Evolutionary conservation across 2,113 vertebrate genomes (phyloP).

Genomic region (Microtus ochrogaster): DNA sequence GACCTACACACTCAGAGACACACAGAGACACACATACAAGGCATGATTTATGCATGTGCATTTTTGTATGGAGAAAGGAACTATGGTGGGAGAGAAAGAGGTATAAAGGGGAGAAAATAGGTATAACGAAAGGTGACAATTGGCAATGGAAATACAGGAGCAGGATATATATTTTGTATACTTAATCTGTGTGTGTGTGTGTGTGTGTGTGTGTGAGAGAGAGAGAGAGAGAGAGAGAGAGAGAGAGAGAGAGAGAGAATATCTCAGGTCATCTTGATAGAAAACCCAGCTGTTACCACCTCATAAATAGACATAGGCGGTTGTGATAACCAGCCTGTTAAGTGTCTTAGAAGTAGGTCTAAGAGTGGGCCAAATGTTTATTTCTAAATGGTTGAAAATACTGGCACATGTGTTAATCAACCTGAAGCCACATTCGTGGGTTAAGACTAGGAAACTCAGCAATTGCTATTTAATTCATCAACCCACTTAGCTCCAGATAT

Average conservation of each 20-base stretch:
- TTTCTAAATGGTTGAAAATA: not conserved
- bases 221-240: no score
- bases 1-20: not conserved
- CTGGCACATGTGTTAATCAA: not conserved
- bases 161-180: not conserved
- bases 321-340: not conserved
- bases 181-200: not conserved
- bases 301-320: not conserved
- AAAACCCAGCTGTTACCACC: not conserved
- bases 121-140: no score
- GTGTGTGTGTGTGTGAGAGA: not conserved
- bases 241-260: not conserved
- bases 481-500: not conserved
- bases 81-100: not conserved
- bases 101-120: not conserved
- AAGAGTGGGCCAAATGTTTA: not conserved
- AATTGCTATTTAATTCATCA: not conserved
- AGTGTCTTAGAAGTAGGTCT: not conserved
- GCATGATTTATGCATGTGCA: not conserved
- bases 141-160: not conserved
- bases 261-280: not conserved
- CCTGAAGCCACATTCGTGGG: rapidly evolving
- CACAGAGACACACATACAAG: not conserved
- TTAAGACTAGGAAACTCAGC: not conserved
- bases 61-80: no score